Conservation (phyloP, 1,140 invertebrate species). For the Metopolophium dirhodum region DNA sequence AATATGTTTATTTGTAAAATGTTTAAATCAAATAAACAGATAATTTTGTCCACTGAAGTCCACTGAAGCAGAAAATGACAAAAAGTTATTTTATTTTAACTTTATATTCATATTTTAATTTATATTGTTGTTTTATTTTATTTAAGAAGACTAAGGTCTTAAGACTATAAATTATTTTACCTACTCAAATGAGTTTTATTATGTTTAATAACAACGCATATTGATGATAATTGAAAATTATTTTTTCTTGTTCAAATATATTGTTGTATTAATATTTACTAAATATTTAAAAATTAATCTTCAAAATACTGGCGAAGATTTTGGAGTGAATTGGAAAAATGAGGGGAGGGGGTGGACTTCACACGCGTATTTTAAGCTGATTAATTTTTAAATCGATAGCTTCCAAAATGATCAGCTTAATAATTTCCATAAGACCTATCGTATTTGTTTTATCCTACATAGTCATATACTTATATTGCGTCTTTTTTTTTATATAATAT, state of each 20-base stretch:
- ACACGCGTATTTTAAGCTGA: too few species aligned
- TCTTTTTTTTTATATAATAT: background rate
- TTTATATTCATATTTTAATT: slow-evolving; percentile 5
- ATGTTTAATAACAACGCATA: background rate
- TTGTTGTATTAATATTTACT: background rate
- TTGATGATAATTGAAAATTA: background rate
- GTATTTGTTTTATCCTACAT: background rate
- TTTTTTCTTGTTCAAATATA: background rate
- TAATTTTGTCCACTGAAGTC: background rate
- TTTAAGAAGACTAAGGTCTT: background rate
- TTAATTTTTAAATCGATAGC: background rate
- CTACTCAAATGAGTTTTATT: background rate
- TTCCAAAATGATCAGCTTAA: background rate
- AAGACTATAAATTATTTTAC: background rate
- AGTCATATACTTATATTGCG: background rate
- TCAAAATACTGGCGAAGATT: background rate
- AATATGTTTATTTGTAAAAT: background rate
- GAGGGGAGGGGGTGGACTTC: too few species aligned
- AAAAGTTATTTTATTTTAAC: background rate
- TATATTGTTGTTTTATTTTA: background rate
- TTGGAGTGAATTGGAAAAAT: too few species aligned
- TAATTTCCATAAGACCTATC: background rate
- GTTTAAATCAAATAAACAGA: background rate
- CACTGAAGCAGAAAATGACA: background rate
- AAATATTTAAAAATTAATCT: background rate